Evolutionary conservation across 2,797 vertebrate genomes (phyloP), one percentile per base, ranked within the genome.

Genomic region (Tapera naevia): DNA sequence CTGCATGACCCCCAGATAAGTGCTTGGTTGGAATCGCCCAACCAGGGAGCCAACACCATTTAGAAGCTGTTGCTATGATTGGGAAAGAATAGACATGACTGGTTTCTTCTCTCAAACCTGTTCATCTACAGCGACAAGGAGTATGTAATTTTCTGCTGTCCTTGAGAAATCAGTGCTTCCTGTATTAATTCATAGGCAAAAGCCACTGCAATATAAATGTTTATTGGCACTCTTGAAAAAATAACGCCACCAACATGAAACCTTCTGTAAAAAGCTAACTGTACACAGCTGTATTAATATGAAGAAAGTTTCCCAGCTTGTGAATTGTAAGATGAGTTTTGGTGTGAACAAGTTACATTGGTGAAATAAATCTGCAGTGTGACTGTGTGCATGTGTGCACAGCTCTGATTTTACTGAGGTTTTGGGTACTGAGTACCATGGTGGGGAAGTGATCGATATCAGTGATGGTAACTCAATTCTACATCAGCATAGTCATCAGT

Each of bases 401-500:
- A 37, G 86, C 80, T 81, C 88, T 95, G 95, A 96, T 82, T 81
- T 95, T 86, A 84, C 93, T 95, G 89, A 93, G 53, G 62, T 91
- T 88, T 86, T 84, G 57, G 72, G 83, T 94, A 80, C 91, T 78
- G 33, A 21, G 5, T 56, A 53, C 18, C 71, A 37, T 25, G 50
- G 46, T 35, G 51, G 72, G 53, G 66, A 89, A 97, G 81, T 96
- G 96, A 98, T 96, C 95, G 96, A 97, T 97, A 80, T 74, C 93
- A 53, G 74, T 35, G 88, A 90, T 83, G 72, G 74, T 91, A 97
- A 97, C 94, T 96, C 92, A 96, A 96, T 97, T 97, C 94, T 91
- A 67, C 62, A 95, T 95, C 95, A 95, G 61, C 78, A 91, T 64
- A 69, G 64, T 75, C 9, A 10, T 94, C 94, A 96, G 69, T 97